Base-by-base conservation (phyloP, 2,113 vertebrate species). In the Melanocharis versteri region DNA sequence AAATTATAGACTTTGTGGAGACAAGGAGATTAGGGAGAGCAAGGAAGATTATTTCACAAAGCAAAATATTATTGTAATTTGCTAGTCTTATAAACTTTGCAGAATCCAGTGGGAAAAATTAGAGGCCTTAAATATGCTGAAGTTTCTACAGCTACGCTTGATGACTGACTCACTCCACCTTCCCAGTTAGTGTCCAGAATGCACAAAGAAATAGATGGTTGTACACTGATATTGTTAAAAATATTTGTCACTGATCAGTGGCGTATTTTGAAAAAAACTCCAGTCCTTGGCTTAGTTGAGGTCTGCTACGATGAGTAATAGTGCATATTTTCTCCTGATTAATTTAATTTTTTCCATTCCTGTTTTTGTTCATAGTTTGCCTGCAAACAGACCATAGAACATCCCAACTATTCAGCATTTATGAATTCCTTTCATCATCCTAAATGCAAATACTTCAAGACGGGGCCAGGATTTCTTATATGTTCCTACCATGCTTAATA, bases 1-100 rank as follows among this genome's bases (percentile, higher is more conserved):
- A 95, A 92, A 92, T 96, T 93, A 96, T 83, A 95, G 93, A 96
- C 94, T 95, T 72, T 6, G 57, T 94, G 95, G 92, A 92, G 91
- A 91, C 93, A 83, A 94, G 96, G 95, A 94, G 96, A 94, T 94
- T 95, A 94, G 78, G 71, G 60, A 95, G 40, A 81, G 44, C 69
- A 87, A 60, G 78, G 79, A 73, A 95, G 68, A 95, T 95, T 93
- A 96, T 80, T 93, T 87, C 68, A 86, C 51, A 24, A 75, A 87
- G 65, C 33, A 50, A 76, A 93, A 82, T 79, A 90, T 90, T 47
- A 45, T 86, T 12, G 19, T 90, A 92, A 95, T 92, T 90, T 96
- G 45, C 66, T 94, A 61, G 64, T 82, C 62, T 94, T 87, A 87
- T 78, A 89, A 93, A 76, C 62, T 82, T 83, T 57, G 54, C 53